Evolutionary conservation across 2,888 invertebrate genomes (phyloP).

Genomic region (Pedicia rivosa): DNA sequence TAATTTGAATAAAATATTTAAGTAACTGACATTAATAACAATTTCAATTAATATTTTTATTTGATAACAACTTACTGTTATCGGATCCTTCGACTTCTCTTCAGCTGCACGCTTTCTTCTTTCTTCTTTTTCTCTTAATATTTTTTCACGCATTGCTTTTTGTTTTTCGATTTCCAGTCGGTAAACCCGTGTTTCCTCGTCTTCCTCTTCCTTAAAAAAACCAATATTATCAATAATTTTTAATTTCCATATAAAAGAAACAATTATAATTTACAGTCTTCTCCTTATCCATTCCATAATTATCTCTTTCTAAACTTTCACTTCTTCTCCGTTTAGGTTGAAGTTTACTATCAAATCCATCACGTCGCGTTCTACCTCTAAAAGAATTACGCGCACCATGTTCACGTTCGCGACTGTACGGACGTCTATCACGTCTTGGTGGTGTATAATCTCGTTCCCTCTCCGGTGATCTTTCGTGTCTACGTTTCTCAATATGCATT

Average conservation of each 20-base stretch:
- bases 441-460: constrained; percentile 11
- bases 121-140: constrained; percentile 32
- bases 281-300: constrained; percentile 15
- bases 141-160: constrained; percentile 30
- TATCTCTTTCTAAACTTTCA: constrained; percentile 10
- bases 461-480: constrained; percentile 24
- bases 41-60: background rate
- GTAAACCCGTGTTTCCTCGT: constrained; percentile 33
- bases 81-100: constrained; percentile 20
- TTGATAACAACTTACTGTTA: constrained; percentile 19
- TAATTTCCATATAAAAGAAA: too few relatives aligned
- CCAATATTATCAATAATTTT: constrained; percentile 12
- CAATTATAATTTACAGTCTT: too few relatives aligned
- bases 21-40: background rate
- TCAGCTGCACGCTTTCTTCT: constrained; percentile 30
- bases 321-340: constrained; percentile 24
- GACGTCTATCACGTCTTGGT: constrained; percentile 17
- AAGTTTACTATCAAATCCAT: constrained; percentile 16
- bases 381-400: constrained; percentile 14
- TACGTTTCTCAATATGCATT: constrained; percentile 29
- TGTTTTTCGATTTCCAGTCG: constrained; percentile 34
- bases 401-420: constrained; percentile 18
- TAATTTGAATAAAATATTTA: background rate
- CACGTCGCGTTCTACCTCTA: constrained; percentile 15
- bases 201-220: constrained; percentile 24